These are phyloP conservation scores for Ptycholaimellus sp. DNA, from an alignment of 2,888 invertebrate species.

Conservation along the genomic window DNA sequence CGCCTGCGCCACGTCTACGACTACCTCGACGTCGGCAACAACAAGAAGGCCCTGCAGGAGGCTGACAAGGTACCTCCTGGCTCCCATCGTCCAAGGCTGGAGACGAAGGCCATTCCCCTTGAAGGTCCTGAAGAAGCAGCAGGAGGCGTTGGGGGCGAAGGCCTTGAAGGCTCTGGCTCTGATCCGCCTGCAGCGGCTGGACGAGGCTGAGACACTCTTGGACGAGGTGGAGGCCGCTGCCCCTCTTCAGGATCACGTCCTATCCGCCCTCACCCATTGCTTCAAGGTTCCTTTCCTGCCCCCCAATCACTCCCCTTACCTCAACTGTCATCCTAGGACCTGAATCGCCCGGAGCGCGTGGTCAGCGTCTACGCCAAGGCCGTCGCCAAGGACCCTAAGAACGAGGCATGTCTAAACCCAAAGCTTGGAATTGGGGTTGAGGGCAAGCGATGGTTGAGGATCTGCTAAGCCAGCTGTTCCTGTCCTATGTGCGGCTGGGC, in stretches of 20 bases:
- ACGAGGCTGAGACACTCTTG: constrained; percentile 51
- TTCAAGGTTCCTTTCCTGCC: constrained; percentile 39
- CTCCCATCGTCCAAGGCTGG: no score
- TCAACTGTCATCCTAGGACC: not conserved
- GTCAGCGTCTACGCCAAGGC: constrained; percentile 69
- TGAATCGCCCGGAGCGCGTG: constrained; percentile 38
- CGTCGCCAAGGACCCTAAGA: constrained; percentile 53
- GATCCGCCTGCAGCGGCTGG: constrained; percentile 56
- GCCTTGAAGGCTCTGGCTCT: constrained; percentile 74
- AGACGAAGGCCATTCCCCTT: no score
- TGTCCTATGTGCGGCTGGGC: constrained; percentile 69
- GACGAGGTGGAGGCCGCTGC: constrained; percentile 44
- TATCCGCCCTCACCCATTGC: constrained; percentile 81
- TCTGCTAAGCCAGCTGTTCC: constrained; percentile 70
- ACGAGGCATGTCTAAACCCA: no score
- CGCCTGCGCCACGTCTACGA: no score
- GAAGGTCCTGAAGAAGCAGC: constrained; percentile 77
- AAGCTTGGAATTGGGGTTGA: no score
- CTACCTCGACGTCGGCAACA: constrained; percentile 83
- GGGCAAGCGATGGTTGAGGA: no score
- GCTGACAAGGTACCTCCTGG: no score
- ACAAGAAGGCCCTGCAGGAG: constrained; percentile 86
- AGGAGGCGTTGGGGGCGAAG: constrained; percentile 60
- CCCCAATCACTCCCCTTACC: not conserved
- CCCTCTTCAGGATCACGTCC: constrained; percentile 65